phyloP scores from a whole-genome alignment of 2,113 vertebrate genomes.

The Aythya baeri region DNA sequence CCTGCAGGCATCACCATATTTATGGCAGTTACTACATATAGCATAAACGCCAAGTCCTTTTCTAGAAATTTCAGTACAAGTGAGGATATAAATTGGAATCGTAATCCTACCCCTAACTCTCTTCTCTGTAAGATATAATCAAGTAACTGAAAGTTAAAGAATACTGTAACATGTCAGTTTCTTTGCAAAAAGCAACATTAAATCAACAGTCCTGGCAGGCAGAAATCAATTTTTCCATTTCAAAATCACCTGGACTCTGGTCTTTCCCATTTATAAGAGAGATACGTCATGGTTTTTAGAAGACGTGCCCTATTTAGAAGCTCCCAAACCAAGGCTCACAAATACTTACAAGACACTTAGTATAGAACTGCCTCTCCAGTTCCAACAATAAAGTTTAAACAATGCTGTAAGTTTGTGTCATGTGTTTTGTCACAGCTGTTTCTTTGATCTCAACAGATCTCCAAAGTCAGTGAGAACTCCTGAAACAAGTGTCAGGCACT shows the following conservation, averaged over 20 bases:
- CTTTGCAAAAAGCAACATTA: not conserved
- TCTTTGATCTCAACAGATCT: not conserved
- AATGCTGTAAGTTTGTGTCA: no score
- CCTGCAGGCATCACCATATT: constrained; percentile 5
- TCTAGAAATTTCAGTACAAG: not conserved
- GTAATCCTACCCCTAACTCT: not conserved
- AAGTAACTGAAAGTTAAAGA: not conserved
- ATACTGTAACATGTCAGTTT: not conserved
- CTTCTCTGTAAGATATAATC: not conserved
- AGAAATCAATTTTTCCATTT: not conserved
- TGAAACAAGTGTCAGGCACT: not conserved
- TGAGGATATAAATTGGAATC: not conserved
- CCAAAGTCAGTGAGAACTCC: not conserved
- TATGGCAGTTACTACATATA: not conserved
- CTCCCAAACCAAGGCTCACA: not conserved
- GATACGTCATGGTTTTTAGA: not conserved
- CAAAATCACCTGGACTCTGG: not conserved
- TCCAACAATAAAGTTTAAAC: constrained; percentile 6
- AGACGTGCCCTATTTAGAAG: not conserved
- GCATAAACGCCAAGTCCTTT: not conserved
- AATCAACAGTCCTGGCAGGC: not conserved
- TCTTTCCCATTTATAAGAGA: not conserved
- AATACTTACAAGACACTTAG: not conserved
- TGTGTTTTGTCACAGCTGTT: not conserved
- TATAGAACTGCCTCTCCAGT: not conserved